Evolutionary conservation across 1,140 invertebrate genomes (phyloP).

Genomic region (Megalonaias nervosa): DNA sequence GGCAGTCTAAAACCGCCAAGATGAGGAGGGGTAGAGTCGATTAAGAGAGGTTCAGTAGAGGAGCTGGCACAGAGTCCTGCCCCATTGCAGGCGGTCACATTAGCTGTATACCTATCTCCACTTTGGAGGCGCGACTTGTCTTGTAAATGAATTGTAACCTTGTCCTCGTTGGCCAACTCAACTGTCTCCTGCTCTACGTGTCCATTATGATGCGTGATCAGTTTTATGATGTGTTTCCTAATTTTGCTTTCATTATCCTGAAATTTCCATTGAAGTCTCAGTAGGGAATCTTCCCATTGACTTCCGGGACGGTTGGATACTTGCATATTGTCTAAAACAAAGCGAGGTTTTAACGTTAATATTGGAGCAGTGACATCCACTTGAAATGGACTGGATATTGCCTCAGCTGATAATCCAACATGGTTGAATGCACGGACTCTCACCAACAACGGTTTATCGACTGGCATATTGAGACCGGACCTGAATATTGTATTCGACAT

Average conservation of each 20-base stretch:
- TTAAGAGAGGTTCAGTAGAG: slow-evolving; percentile 10
- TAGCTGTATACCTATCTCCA: slow-evolving; percentile 25
- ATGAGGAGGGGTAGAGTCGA: slow-evolving; percentile 39
- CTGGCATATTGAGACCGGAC: slow-evolving; percentile 12
- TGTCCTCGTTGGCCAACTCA: neutral
- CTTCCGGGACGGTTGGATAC: neutral
- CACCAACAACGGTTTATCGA: slow-evolving; percentile 19
- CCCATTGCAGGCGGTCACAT: slow-evolving; percentile 27
- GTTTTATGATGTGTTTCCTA: slow-evolving; percentile 3
- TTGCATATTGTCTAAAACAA: neutral
- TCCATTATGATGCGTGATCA: slow-evolving; percentile 22
- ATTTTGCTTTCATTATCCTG: slow-evolving; percentile 15
- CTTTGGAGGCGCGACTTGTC: slow-evolving; percentile 4
- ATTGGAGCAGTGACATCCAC: slow-evolving; percentile 20
- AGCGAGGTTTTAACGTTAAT: neutral
- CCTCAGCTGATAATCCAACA: slow-evolving; percentile 18
- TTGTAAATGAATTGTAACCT: slow-evolving; percentile 17
- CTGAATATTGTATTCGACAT: slow-evolving; percentile 14
- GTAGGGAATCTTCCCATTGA: slow-evolving; percentile 29
- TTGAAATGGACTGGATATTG: slow-evolving; percentile 29
- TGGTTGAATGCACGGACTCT: slow-evolving; percentile 28
- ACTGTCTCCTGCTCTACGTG: slow-evolving; percentile 11
- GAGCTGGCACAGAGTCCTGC: slow-evolving; percentile 31
- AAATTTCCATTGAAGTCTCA: slow-evolving; percentile 20
- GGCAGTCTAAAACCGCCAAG: slow-evolving; percentile 21